Evolutionary conservation across 2,113 vertebrate genomes (phyloP).

Genomic region (Aspiorhynchus laticeps): DNA sequence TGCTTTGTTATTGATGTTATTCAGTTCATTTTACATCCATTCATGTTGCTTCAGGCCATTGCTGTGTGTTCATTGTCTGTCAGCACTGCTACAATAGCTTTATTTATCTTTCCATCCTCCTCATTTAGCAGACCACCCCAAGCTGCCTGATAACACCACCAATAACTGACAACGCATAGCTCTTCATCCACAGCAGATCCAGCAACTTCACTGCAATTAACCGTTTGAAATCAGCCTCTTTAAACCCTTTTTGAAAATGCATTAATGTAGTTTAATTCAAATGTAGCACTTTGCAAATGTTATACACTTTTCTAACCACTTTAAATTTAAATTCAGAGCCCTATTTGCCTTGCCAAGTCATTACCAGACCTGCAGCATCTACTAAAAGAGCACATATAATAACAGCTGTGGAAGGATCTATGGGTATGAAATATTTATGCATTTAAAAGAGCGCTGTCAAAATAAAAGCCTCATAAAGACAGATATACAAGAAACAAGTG

Average conservation of each 20-base stretch:
- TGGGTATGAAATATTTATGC: slow-evolving; percentile 57
- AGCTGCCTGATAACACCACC: slow-evolving; percentile 6
- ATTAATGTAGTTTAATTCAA: slow-evolving; percentile 36
- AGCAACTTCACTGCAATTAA: not conserved
- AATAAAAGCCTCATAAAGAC: slow-evolving; percentile 57
- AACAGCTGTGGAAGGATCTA: slow-evolving; percentile 52
- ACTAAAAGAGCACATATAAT: slow-evolving; percentile 32
- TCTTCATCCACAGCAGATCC: not conserved
- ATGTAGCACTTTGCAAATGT: slow-evolving; percentile 15
- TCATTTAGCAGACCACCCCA: slow-evolving; percentile 39
- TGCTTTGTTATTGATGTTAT: not conserved
- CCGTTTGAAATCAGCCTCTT: not conserved
- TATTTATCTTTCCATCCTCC: slow-evolving; percentile 52
- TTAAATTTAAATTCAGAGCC: not conserved
- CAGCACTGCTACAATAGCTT: slow-evolving; percentile 39
- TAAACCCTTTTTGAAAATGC: not conserved
- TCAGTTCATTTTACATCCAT: slow-evolving; percentile 19
- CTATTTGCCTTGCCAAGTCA: not conserved
- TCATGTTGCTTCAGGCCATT: slow-evolving; percentile 10
- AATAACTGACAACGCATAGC: slow-evolving; percentile 28
- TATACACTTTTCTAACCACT: slow-evolving; percentile 11
- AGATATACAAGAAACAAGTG: slow-evolving; percentile 45
- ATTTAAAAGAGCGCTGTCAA: slow-evolving; percentile 58
- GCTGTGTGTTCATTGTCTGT: slow-evolving; percentile 38
- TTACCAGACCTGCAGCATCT: slow-evolving; percentile 29